These are phyloP conservation scores for Philereme vetulata DNA, from an alignment of 2,888 invertebrate species.

Conservation along the genomic window DNA sequence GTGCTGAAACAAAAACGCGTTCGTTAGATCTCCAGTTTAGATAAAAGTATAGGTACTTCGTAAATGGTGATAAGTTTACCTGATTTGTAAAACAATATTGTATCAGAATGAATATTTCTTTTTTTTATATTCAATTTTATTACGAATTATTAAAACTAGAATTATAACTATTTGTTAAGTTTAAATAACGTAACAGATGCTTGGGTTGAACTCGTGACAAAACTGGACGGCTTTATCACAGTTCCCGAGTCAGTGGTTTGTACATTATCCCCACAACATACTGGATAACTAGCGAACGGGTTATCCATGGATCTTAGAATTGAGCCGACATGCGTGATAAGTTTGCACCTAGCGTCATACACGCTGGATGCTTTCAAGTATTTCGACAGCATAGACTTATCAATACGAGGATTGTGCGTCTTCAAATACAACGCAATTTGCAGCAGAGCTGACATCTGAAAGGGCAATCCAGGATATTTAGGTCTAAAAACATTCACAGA, in stretches of 20 bases:
- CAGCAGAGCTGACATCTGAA: constrained; percentile 78
- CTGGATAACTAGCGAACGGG: constrained; percentile 80
- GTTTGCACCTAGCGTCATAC: constrained; percentile 65
- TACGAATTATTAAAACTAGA: constrained; percentile 10
- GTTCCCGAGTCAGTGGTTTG: constrained; percentile 39
- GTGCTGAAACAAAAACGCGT: constrained; percentile 79
- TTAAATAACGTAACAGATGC: constrained; percentile 26
- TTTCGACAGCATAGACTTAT: constrained; percentile 47
- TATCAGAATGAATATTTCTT: neutral
- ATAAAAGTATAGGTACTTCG: neutral
- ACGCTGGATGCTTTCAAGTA: constrained; percentile 66
- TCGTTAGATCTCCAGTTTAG: constrained; percentile 41
- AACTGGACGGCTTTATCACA: constrained; percentile 42
- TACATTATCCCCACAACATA: constrained; percentile 45
- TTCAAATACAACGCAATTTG: constrained; percentile 84
- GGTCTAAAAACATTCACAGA: constrained; percentile 80
- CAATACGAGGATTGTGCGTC: constrained; percentile 66
- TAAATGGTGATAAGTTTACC: constrained; percentile 8
- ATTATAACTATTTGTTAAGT: constrained; percentile 9
- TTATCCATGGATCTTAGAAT: constrained; percentile 81
- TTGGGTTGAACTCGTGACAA: constrained; percentile 37
- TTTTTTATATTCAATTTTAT: constrained; percentile 6
- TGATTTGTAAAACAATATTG: constrained; percentile 1
- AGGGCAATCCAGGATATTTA: constrained; percentile 83
- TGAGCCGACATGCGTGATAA: constrained; percentile 65